phyloP scores from a whole-genome alignment of 2,113 vertebrate genomes.

The Calidris pygmaea region DNA sequence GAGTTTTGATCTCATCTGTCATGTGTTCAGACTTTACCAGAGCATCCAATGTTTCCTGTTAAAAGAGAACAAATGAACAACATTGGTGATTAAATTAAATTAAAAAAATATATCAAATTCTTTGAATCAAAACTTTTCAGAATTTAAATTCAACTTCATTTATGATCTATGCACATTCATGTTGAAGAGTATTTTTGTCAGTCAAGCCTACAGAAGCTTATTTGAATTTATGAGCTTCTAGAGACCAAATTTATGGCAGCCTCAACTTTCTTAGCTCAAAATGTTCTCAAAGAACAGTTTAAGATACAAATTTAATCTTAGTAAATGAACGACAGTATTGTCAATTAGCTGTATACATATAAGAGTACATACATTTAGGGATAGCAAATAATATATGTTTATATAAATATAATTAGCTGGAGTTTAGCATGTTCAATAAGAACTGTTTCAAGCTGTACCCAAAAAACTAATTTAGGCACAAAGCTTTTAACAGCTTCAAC shows the following conservation, averaged over 20 bases:
- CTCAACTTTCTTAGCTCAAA: background rate
- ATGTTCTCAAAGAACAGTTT: background rate
- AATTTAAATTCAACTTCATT: background rate
- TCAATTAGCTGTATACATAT: background rate
- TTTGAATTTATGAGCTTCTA: background rate
- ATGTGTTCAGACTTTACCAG: slow-evolving; percentile 86
- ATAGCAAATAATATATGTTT: background rate
- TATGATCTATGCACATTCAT: background rate
- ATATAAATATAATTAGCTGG: background rate
- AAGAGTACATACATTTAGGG: background rate
- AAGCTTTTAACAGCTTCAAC: background rate
- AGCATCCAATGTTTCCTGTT: slow-evolving; percentile 84
- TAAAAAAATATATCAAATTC: rapidly evolving
- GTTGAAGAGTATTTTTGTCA: background rate
- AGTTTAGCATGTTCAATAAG: background rate
- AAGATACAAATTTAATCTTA: background rate
- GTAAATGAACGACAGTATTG: background rate
- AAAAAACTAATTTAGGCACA: background rate
- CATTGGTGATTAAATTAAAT: background rate
- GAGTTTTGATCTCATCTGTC: slow-evolving; percentile 90
- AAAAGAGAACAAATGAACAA: background rate
- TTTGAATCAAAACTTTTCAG: background rate
- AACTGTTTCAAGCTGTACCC: background rate
- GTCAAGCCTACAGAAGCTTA: background rate
- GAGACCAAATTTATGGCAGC: background rate